Evolutionary conservation across 1,140 invertebrate genomes (phyloP).

Genomic region (Leptinotarsa undecemlineata): DNA sequence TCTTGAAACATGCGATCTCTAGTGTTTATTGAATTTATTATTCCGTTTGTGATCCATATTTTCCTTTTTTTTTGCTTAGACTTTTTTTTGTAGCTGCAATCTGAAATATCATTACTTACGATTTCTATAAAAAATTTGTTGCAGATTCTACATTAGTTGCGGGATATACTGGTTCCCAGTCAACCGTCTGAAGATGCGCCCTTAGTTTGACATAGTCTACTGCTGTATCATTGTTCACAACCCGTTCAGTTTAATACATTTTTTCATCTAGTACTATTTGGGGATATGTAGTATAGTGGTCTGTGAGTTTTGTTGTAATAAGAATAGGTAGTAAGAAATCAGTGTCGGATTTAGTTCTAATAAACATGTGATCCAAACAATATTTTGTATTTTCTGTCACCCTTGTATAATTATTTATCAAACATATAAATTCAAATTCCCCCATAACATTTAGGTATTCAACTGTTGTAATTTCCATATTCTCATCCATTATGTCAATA

Average conservation of each 20-base stretch:
- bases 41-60: no score
- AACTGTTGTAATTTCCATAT: not conserved
- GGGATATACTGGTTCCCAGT: not conserved
- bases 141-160: not conserved
- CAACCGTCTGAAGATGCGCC: not conserved
- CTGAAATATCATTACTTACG: no score
- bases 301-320: not conserved
- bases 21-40: no score
- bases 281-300: not conserved
- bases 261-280: no score
- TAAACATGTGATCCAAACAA: no score
- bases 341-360: no score
- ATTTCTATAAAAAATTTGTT: not conserved
- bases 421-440: constrained; percentile 4
- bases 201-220: not conserved
- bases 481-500: constrained; percentile 9
- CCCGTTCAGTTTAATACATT: no score
- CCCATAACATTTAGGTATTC: constrained; percentile 1
- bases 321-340: not conserved
- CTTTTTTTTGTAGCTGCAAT: no score
- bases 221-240: not conserved
- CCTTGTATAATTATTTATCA: constrained; percentile 8
- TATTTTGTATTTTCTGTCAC: no score
- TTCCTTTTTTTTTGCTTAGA: no score
- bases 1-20: no score